These are phyloP conservation scores for Sitophilus oryzae DNA, from an alignment of 1,140 invertebrate species.

Conservation along the genomic window DNA sequence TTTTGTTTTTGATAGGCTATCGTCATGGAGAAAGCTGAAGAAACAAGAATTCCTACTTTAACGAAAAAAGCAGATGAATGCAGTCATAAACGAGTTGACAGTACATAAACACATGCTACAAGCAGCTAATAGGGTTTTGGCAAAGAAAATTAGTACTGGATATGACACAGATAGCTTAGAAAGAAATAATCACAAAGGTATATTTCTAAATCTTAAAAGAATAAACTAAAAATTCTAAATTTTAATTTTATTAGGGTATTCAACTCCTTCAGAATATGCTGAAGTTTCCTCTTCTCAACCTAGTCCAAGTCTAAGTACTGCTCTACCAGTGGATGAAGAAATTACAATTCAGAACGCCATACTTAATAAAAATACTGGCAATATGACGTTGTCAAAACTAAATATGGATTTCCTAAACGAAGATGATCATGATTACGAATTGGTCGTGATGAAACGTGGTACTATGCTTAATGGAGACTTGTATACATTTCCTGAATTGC, in stretches of 20 bases:
- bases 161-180: constrained; percentile 78
- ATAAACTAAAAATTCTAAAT: too few species aligned
- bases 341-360: constrained; percentile 69
- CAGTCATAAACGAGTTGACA: constrained; percentile 51
- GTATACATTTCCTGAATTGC: constrained; percentile 48
- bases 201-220: too few species aligned
- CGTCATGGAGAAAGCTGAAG: constrained; percentile 44
- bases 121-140: constrained; percentile 4
- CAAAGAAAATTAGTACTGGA: constrained; percentile 40
- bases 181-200: constrained; percentile 42
- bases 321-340: constrained; percentile 70
- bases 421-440: constrained; percentile 47
- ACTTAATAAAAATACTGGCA: constrained; percentile 52
- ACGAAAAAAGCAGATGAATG: constrained; percentile 53
- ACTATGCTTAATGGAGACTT: constrained; percentile 42
- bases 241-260: constrained; percentile 43
- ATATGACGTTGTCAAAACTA: constrained; percentile 53
- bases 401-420: constrained; percentile 38
- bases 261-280: constrained; percentile 57
- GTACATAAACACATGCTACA: constrained; percentile 35
- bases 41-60: constrained; percentile 42
- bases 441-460: constrained; percentile 49
- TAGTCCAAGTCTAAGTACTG: constrained; percentile 60
- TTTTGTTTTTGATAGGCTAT: constrained; percentile 44
- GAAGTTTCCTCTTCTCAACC: constrained; percentile 60